Percentiles rank a stretch among this genome's conserved stretches.
Evolutionary conservation across 2,113 vertebrate species (phyloP).

Genomic region (Varanus salvator): DNA sequence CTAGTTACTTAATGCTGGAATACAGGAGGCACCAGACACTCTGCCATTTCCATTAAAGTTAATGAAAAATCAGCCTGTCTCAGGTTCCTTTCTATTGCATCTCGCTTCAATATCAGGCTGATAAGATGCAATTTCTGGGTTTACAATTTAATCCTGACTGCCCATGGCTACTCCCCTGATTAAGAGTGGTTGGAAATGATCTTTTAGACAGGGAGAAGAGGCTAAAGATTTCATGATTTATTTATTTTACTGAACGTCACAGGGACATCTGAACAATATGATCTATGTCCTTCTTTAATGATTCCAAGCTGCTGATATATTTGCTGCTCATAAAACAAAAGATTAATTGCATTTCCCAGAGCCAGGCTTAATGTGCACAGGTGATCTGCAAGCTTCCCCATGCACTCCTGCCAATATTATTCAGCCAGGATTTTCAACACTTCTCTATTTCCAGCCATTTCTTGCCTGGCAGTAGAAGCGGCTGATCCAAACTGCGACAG

Average conservation of each 20-base stretch:
- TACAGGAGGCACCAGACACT: conserved; percentile 24
- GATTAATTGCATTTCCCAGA: conserved; percentile 41
- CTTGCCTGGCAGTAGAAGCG: neutral
- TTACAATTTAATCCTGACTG: conserved; percentile 15
- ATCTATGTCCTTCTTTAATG: conserved; percentile 22
- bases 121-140: rapidly evolving
- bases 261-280: conserved; percentile 31
- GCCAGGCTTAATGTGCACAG: neutral
- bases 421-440: conserved; percentile 21
- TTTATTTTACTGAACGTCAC: conserved; percentile 28
- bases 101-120: neutral
- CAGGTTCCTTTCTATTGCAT: neutral
- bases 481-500: conserved; percentile 31
- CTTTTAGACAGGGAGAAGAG: neutral
- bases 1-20: conserved; percentile 6
- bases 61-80: conserved; percentile 34
- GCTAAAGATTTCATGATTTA: conserved; percentile 33
- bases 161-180: neutral
- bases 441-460: neutral
- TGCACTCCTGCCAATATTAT: neutral
- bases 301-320: conserved; percentile 52
- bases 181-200: neutral
- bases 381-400: conserved; percentile 32
- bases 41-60: conserved; percentile 33
- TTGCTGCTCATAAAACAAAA: conserved; percentile 49